These are phyloP conservation scores for Drosophila borborema DNA, from an alignment of 2,888 invertebrate species.

Conservation along the genomic window DNA sequence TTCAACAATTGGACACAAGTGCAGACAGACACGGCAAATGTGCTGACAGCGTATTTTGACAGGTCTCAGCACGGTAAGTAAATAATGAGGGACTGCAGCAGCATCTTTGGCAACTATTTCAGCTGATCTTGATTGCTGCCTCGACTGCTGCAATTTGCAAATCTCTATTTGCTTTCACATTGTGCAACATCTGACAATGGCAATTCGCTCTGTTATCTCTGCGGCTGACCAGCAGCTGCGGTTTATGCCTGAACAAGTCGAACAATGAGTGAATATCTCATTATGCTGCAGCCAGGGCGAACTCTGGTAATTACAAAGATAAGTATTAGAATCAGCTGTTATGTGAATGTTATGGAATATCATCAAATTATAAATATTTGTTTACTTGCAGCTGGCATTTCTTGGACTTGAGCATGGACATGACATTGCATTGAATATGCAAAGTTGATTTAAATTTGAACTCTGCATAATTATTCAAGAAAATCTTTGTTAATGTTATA, in stretches of 20 bases:
- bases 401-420: not conserved
- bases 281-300: not conserved
- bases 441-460: too few relatives aligned
- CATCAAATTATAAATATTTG: not conserved
- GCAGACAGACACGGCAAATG: slow-evolving; percentile 46
- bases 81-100: not conserved
- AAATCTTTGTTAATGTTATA: too few relatives aligned
- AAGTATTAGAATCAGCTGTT: not conserved
- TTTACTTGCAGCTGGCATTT: not conserved
- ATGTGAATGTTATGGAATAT: not conserved
- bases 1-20: slow-evolving; percentile 66
- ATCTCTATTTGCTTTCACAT: slow-evolving; percentile 18
- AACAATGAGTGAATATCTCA: not conserved
- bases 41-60: slow-evolving; percentile 75
- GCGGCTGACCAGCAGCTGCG: slow-evolving; percentile 58
- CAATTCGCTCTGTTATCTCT: slow-evolving; percentile 31
- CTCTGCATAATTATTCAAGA: too few relatives aligned
- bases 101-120: slow-evolving; percentile 51
- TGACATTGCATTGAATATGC: too few relatives aligned
- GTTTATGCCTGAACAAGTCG: slow-evolving; percentile 37
- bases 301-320: not conserved
- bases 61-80: slow-evolving; percentile 48
- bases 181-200: slow-evolving; percentile 49
- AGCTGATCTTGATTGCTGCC: slow-evolving; percentile 15
- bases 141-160: slow-evolving; percentile 1